Evolutionary conservation across 2,797 vertebrate species (phyloP).

Genomic region (Dicrostonyx torquatus): DNA sequence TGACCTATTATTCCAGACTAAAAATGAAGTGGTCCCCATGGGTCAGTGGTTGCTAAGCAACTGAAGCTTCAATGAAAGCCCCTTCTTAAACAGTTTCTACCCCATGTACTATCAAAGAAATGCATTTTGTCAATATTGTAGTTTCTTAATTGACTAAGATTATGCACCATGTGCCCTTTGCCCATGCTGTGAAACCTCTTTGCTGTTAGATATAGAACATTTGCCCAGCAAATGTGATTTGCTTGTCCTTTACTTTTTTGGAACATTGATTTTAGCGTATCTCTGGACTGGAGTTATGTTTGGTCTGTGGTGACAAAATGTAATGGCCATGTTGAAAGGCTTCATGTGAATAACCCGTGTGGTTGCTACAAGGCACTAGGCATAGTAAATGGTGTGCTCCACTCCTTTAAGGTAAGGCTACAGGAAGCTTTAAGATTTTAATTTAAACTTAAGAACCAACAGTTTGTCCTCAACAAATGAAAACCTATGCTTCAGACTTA

Average conservation of each 20-base stretch:
- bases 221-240: background rate
- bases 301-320: background rate
- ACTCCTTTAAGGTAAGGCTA: background rate
- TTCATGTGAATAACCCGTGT: background rate
- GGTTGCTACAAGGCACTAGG: background rate
- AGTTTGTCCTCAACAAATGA: constrained; percentile 18
- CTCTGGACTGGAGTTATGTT: background rate
- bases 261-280: background rate
- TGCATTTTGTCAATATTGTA: background rate
- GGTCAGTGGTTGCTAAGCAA: constrained; percentile 60
- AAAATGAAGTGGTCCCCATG: constrained; percentile 41
- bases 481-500: background rate
- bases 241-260: background rate
- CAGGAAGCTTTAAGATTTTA: constrained; percentile 1
- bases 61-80: background rate
- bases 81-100: constrained; percentile 7
- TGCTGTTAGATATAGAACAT: background rate
- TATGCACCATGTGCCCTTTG: background rate
- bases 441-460: background rate
- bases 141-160: background rate
- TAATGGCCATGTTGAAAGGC: background rate
- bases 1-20: background rate
- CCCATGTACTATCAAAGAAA: background rate
- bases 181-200: background rate
- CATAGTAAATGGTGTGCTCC: background rate